phyloP scores from a whole-genome alignment of 2,113 vertebrate genomes.

The Lasiurus cinereus region DNA sequence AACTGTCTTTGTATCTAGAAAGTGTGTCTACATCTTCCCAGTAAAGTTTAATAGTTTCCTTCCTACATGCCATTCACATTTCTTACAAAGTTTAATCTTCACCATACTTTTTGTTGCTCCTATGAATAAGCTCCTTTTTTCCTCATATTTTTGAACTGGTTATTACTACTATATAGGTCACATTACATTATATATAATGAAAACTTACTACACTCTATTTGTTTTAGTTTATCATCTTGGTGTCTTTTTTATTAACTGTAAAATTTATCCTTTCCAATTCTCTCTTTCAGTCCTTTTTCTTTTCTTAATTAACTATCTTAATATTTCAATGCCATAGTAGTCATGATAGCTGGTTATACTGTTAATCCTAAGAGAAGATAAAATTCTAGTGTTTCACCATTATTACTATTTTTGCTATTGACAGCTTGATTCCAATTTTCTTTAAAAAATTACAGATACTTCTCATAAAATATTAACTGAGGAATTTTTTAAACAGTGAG shows the following conservation, averaged over 20 bases:
- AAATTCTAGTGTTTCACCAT: background rate
- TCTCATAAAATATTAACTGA: background rate
- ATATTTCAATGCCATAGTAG: background rate
- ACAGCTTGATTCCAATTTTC: background rate
- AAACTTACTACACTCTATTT: background rate
- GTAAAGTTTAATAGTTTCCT: background rate
- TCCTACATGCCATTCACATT: background rate
- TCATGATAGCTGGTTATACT: background rate
- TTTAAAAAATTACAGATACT: constrained; percentile 1
- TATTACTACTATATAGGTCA: background rate
- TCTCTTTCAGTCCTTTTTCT: background rate
- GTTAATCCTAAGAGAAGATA: background rate
- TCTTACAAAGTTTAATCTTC: background rate
- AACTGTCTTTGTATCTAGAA: background rate
- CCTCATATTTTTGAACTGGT: background rate
- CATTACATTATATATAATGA: background rate
- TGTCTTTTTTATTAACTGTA: background rate
- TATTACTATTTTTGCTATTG: constrained; percentile 14
- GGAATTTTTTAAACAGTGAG: background rate
- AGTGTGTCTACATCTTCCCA: background rate
- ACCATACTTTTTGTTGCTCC: background rate
- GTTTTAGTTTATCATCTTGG: background rate
- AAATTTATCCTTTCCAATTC: constrained; percentile 1
- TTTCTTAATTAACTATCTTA: background rate
- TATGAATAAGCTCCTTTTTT: background rate